Conservation (phyloP, 2,113 vertebrate species). For the Neolamprologus tretocephalus region DNA sequence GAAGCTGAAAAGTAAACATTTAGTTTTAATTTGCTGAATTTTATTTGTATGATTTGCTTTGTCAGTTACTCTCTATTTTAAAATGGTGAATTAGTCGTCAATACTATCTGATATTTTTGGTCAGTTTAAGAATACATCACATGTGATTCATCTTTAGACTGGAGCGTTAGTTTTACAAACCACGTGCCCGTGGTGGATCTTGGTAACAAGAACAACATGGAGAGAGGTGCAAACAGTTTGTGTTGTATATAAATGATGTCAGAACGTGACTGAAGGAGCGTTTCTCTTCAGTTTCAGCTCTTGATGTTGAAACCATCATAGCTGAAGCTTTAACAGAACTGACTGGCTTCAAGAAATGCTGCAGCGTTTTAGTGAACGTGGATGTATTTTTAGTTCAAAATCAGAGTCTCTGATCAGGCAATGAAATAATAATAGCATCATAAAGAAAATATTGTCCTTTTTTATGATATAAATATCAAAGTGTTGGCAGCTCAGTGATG, state of each 20-base stretch:
- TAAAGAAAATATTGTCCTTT: background rate
- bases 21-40: background rate
- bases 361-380: background rate
- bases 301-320: background rate
- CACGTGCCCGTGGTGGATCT: background rate
- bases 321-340: background rate
- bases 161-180: background rate
- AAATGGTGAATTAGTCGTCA: background rate
- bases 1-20: background rate
- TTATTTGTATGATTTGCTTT: rapidly evolving
- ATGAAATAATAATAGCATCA: background rate
- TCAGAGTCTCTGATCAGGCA: background rate
- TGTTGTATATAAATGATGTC: background rate
- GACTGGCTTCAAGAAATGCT: background rate
- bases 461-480: background rate
- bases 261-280: background rate
- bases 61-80: background rate
- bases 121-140: background rate
- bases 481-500: background rate
- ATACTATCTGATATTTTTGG: background rate
- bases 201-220: background rate
- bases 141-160: background rate
- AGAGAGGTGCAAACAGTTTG: background rate
- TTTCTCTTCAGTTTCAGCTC: background rate
- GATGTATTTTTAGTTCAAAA: background rate